Percentiles rank a stretch among this genome's conserved stretches.
These are phyloP conservation scores for Cavia porcellus DNA, from an alignment of 2,113 vertebrate species.

Conservation along the genomic window DNA sequence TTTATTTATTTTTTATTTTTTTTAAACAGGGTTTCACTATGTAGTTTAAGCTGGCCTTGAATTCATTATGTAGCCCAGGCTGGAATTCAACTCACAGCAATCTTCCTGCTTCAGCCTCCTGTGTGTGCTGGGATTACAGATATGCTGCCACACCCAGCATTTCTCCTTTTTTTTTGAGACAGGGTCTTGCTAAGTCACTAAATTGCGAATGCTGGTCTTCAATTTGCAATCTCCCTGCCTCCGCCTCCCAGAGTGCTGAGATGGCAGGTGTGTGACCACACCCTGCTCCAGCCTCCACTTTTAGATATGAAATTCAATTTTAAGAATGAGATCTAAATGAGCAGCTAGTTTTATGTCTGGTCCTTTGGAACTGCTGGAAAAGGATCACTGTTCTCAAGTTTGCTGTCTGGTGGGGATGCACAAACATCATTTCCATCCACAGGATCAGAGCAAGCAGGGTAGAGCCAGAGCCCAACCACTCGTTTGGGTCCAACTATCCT, in stretches of 20 bases:
- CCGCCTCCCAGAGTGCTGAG: neutral
- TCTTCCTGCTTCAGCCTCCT: neutral
- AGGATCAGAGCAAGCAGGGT: neutral
- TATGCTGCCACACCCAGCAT: neutral
- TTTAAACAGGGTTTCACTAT: neutral
- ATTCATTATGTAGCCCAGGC: neutral
- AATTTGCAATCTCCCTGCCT: neutral
- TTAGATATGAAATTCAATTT: conserved; percentile 33
- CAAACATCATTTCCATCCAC: neutral
- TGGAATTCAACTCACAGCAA: neutral
- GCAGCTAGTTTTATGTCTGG: neutral
- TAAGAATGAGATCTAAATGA: conserved; percentile 20
- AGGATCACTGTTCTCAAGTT: neutral
- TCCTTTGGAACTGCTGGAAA: neutral
- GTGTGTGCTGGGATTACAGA: neutral
- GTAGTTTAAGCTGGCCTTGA: neutral
- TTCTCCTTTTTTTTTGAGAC: neutral
- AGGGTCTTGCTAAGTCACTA: neutral
- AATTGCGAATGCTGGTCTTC: neutral
- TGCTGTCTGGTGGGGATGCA: neutral
- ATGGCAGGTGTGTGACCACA: neutral
- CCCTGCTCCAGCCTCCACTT: neutral
- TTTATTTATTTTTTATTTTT: too few relatives aligned
- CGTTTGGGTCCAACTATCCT: neutral
- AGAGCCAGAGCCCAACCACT: neutral